Conservation (phyloP, 2,888 invertebrate species). For the Octodonta nipae region DNA sequence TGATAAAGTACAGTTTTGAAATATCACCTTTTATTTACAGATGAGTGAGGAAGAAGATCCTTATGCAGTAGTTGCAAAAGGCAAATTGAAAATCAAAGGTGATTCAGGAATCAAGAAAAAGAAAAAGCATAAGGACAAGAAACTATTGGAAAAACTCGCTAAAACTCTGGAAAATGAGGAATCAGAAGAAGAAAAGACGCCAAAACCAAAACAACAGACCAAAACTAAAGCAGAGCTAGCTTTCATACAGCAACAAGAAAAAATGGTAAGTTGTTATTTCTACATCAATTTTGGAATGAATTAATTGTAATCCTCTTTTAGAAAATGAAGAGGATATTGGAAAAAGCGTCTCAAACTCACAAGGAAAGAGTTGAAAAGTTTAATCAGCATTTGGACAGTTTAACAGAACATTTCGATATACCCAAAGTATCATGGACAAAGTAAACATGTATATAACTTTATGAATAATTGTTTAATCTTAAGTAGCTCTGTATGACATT, state of each 20-base stretch:
- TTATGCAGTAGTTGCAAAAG: constrained; percentile 59
- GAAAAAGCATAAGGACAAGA: constrained; percentile 68
- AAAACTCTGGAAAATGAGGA: constrained; percentile 49
- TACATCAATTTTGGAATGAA: not conserved
- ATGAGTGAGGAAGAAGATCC: constrained; percentile 41
- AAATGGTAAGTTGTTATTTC: constrained; percentile 56
- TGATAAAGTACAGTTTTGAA: too few species aligned
- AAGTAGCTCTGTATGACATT: too few species aligned
- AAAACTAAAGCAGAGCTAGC: constrained; percentile 80
- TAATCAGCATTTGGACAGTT: constrained; percentile 81
- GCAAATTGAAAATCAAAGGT: constrained; percentile 67
- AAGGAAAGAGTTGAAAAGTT: constrained; percentile 94
- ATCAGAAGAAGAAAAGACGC: constrained; percentile 28
- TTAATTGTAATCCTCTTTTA: constrained; percentile 27
- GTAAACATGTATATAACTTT: too few species aligned
- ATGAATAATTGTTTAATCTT: too few species aligned
- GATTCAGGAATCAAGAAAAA: constrained; percentile 61
- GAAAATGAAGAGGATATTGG: constrained; percentile 80
- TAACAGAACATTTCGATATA: constrained; percentile 96
- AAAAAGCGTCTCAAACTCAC: constrained; percentile 88
- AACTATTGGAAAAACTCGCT: constrained; percentile 45
- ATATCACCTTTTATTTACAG: constrained; percentile 2
- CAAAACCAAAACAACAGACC: constrained; percentile 29
- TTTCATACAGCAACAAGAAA: constrained; percentile 82
- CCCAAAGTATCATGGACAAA: constrained; percentile 99